phyloP scores from a whole-genome alignment of 2,113 vertebrate genomes.

The Eulemur macaco region DNA sequence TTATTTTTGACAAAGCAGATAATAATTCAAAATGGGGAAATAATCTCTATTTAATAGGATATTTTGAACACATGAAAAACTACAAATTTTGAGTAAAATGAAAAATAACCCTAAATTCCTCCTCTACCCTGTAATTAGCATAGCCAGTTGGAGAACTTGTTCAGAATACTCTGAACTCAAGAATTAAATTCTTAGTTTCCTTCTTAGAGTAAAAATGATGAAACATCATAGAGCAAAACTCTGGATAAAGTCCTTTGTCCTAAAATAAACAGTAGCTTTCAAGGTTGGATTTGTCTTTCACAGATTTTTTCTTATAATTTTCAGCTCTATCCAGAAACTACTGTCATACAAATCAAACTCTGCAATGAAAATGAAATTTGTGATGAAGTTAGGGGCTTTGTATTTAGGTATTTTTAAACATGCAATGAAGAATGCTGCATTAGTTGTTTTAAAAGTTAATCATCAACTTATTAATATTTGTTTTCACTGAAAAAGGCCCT shows the following conservation, averaged over 20 bases:
- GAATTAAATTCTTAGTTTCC: slow-evolving; percentile 15
- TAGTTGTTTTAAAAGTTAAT: neutral
- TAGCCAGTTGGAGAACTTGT: neutral
- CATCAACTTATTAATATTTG: neutral
- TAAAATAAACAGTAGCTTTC: neutral
- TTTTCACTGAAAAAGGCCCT: neutral
- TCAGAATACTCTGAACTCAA: neutral
- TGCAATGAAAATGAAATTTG: neutral
- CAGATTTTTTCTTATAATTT: neutral
- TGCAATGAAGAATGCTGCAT: neutral
- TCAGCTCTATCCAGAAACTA: neutral
- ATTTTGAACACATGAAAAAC: neutral
- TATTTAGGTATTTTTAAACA: neutral
- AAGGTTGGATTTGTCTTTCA: neutral
- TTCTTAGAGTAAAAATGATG: neutral
- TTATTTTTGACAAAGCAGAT: too few relatives aligned
- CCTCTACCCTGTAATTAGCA: neutral
- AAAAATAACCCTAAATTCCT: neutral
- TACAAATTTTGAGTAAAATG: neutral
- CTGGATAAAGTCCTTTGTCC: neutral
- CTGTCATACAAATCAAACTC: neutral
- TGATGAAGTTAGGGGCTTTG: neutral
- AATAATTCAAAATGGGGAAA: too few relatives aligned
- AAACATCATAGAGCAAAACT: neutral
- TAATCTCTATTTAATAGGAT: neutral